phyloP scores from a whole-genome alignment of 2,888 invertebrate genomes.

The Xanthorhoe designata region DNA sequence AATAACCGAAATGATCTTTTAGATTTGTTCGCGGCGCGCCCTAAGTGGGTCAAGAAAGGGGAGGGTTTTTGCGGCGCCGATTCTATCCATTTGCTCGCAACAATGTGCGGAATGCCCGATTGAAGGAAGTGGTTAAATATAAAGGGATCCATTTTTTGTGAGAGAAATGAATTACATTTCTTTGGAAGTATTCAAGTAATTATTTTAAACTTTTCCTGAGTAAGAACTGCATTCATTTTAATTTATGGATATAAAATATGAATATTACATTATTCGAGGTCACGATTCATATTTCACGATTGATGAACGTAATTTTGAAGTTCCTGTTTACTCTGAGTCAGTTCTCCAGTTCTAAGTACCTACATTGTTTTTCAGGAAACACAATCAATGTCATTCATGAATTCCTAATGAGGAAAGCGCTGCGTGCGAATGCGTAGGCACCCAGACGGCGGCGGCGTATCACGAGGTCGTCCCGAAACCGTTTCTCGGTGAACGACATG shows the following conservation, averaged over 20 bases:
- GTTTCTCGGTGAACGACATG: conserved; percentile 72
- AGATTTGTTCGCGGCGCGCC: conserved; percentile 45
- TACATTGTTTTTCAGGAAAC: conserved; percentile 30
- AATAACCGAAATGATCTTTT: conserved; percentile 57
- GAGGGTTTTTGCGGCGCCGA: conserved; percentile 37
- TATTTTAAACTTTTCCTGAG: conserved; percentile 13
- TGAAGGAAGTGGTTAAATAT: conserved; percentile 34
- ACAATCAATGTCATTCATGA: conserved; percentile 35
- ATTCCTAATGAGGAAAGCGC: conserved; percentile 36
- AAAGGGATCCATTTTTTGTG: conserved; percentile 27
- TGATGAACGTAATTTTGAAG: background rate
- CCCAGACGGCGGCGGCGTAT: conserved; percentile 58
- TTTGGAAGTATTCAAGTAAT: conserved; percentile 11
- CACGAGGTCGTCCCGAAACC: conserved; percentile 77
- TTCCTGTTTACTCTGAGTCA: conserved; percentile 13
- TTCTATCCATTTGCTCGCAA: conserved; percentile 41
- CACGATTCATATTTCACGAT: background rate
- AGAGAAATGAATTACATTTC: conserved; percentile 24
- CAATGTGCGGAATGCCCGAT: conserved; percentile 35
- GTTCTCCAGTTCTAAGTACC: conserved; percentile 9
- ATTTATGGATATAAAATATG: background rate
- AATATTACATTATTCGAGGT: background rate
- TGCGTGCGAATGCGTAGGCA: conserved; percentile 43
- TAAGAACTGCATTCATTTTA: background rate
- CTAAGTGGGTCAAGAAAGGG: conserved; percentile 46